These are phyloP conservation scores for Rhea americana DNA, from an alignment of 2,113 vertebrate species.

Conservation along the genomic window DNA sequence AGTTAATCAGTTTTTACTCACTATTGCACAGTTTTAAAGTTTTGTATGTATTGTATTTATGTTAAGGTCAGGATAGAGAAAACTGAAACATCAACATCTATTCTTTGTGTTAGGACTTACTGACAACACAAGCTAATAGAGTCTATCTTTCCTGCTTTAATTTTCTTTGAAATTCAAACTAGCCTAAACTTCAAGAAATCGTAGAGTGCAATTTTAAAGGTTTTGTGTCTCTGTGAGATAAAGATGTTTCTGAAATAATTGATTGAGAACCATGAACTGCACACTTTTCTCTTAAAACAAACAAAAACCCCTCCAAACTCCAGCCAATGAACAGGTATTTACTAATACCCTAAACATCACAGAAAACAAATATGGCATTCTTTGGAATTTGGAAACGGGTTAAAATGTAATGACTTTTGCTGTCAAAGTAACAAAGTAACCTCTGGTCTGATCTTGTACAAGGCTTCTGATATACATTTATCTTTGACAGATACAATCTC, in stretches of 20 bases:
- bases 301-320: rapidly evolving
- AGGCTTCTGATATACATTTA: not conserved
- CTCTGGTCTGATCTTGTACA: not conserved
- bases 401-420: not conserved
- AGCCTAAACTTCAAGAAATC: not conserved
- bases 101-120: not conserved
- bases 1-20: not conserved
- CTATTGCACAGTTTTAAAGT: not conserved
- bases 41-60: not conserved
- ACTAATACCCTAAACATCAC: not conserved
- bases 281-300: not conserved
- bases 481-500: slow-evolving; percentile 33
- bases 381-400: not conserved
- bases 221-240: not conserved
- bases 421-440: not conserved
- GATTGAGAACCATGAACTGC: not conserved
- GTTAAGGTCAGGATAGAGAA: not conserved
- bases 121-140: slow-evolving; percentile 20
- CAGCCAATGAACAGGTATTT: not conserved
- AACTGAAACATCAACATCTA: not conserved
- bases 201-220: not conserved
- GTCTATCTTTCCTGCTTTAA: not conserved
- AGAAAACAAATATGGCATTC: not conserved
- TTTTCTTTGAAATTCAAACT: slow-evolving; percentile 4
- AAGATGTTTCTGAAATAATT: not conserved